Evolutionary conservation across 37 sponge, comb jelly and placozoan genomes (phyloP).

Genomic region (Lycopodina hypogea): DNA sequence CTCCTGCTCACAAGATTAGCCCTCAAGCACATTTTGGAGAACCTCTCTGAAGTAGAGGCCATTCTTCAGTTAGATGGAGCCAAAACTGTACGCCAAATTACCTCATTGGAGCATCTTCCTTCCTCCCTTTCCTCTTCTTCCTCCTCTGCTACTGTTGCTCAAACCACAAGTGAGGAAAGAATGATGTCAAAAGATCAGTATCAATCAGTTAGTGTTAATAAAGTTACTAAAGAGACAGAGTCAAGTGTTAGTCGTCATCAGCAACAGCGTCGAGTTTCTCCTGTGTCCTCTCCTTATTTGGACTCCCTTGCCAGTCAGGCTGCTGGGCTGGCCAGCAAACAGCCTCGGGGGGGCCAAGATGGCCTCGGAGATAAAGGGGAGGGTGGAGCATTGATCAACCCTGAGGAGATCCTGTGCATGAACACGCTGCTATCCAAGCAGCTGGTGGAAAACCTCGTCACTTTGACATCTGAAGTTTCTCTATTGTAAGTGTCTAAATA

Average conservation of each 20-base stretch:
- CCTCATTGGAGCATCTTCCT: conserved; percentile 5
- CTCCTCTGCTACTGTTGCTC: background rate
- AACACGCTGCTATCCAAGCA: conserved; percentile 26
- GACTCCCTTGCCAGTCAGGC: conserved; percentile 4
- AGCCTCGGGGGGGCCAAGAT: background rate
- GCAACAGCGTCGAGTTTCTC: background rate
- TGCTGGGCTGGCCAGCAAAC: conserved; percentile 3
- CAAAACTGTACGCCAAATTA: conserved; percentile 21
- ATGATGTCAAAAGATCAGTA: background rate
- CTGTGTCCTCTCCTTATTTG: background rate
- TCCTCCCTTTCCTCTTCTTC: background rate
- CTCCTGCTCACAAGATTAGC: conserved; percentile 40
- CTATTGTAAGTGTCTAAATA: conserved; percentile 60
- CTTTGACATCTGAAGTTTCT: conserved; percentile 28
- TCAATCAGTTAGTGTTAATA: background rate
- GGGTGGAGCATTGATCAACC: conserved; percentile 13
- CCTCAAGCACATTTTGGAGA: conserved; percentile 56
- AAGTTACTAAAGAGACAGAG: background rate
- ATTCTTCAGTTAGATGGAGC: conserved; percentile 53
- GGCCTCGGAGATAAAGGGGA: background rate
- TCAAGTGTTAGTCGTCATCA: background rate
- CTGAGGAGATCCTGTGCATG: conserved; percentile 20
- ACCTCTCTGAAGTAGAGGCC: conserved; percentile 44
- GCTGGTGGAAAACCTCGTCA: conserved; percentile 41
- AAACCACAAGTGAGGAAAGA: background rate